Percentiles rank a stretch among this genome's conserved stretches.
Conservation (phyloP, 2,113 vertebrate species). For the Madoqua kirkii region DNA sequence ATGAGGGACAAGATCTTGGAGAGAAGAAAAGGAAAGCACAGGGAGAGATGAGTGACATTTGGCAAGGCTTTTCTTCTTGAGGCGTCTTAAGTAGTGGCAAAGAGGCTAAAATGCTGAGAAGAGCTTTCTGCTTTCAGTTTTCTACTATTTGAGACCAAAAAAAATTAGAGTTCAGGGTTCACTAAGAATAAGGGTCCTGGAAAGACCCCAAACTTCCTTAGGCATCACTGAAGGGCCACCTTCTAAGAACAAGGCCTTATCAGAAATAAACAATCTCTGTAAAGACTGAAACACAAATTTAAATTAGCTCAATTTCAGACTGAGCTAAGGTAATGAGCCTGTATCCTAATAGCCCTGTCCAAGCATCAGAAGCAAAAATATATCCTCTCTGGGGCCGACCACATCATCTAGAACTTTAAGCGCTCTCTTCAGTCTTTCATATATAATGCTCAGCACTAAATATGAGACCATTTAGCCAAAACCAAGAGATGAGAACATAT, state of each 20-base stretch:
- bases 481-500: background rate
- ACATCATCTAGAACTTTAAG: background rate
- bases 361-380: background rate
- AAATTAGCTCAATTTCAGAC: background rate
- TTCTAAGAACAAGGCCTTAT: background rate
- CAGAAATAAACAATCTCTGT: background rate
- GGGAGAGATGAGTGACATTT: background rate
- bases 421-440: background rate
- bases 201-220: background rate
- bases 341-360: background rate
- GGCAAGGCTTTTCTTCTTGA: background rate
- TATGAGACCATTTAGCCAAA: background rate
- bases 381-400: background rate
- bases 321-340: background rate
- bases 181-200: background rate
- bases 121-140: background rate
- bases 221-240: background rate
- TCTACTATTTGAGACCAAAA: background rate
- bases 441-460: background rate
- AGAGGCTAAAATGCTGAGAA: background rate
- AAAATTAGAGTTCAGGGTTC: background rate
- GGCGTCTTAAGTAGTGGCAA: background rate
- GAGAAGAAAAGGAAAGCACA: background rate
- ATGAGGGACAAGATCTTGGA: background rate
- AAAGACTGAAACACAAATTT: slow-evolving; percentile 17